These are phyloP conservation scores for Pungitius pungitius DNA, from an alignment of 2,113 vertebrate genomes.

Conservation along the genomic window DNA sequence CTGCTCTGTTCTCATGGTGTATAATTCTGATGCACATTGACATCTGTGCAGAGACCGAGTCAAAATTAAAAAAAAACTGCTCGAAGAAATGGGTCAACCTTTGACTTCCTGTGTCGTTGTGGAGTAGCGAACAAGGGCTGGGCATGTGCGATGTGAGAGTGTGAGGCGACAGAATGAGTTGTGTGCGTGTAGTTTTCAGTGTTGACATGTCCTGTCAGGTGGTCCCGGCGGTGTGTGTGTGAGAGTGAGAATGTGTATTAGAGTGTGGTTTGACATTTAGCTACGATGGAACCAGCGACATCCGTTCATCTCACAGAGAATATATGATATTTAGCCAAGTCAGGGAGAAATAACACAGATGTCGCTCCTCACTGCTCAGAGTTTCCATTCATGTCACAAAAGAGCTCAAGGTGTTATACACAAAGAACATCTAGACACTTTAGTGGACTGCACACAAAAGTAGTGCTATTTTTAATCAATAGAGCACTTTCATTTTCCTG, in stretches of 20 bases:
- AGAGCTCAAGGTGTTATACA: not conserved
- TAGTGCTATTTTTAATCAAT: not conserved
- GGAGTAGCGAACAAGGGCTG: slow-evolving; percentile 36
- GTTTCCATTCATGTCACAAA: slow-evolving; percentile 26
- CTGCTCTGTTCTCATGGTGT: not conserved
- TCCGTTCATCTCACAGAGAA: slow-evolving; percentile 60
- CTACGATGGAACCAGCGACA: slow-evolving; percentile 56
- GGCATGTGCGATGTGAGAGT: slow-evolving; percentile 20
- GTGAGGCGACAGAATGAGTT: not conserved
- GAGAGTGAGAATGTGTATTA: slow-evolving; percentile 60
- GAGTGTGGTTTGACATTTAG: slow-evolving; percentile 82
- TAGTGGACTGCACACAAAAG: not conserved
- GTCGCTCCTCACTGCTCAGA: slow-evolving; percentile 16
- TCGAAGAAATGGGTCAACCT: slow-evolving; percentile 70
- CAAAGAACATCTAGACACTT: not conserved
- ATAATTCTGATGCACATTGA: slow-evolving; percentile 47
- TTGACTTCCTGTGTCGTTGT: slow-evolving; percentile 70
- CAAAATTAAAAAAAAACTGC: slow-evolving; percentile 59
- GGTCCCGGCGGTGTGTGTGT: slow-evolving; percentile 53
- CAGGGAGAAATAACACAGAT: slow-evolving; percentile 29
- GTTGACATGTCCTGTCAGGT: slow-evolving; percentile 74
- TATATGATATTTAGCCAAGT: slow-evolving; percentile 49
- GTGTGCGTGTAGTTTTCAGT: slow-evolving; percentile 23
- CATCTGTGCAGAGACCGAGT: slow-evolving; percentile 48
- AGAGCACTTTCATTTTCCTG: not conserved